Evolutionary conservation across 2,797 vertebrate species (phyloP).

Genomic region (Carcharodon carcharias): DNA sequence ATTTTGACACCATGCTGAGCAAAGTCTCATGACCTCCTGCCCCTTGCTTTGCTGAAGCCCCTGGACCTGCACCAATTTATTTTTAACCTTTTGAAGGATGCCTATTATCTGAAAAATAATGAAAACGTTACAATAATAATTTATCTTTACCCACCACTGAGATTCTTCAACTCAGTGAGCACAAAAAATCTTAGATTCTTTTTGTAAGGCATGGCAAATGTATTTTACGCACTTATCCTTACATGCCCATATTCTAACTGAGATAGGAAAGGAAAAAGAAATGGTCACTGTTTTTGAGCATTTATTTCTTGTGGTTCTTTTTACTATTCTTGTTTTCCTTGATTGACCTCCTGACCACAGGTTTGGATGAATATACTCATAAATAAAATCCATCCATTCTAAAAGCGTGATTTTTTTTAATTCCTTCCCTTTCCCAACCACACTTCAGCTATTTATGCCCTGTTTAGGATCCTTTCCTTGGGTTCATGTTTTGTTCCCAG

Average conservation of each 20-base stretch:
- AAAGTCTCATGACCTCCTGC: not conserved
- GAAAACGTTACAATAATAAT: not conserved
- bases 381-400: not conserved
- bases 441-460: not conserved
- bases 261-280: not conserved
- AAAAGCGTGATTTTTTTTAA: not conserved
- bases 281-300: not conserved
- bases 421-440: not conserved
- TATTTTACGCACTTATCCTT: not conserved
- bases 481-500: not conserved
- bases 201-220: not conserved
- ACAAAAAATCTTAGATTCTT: not conserved
- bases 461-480: not conserved
- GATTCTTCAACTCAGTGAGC: not conserved
- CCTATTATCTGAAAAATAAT: not conserved
- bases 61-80: not conserved
- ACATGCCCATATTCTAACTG: not conserved
- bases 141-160: not conserved
- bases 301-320: not conserved
- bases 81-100: not conserved
- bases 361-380: not conserved
- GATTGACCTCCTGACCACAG: not conserved
- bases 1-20: not conserved
- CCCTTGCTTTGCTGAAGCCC: not conserved
- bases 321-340: not conserved